Percentiles rank a stretch among this genome's conserved stretches.
phyloP scores from a whole-genome alignment of 2,797 vertebrate genomes.

The Eulemur albifrons region DNA sequence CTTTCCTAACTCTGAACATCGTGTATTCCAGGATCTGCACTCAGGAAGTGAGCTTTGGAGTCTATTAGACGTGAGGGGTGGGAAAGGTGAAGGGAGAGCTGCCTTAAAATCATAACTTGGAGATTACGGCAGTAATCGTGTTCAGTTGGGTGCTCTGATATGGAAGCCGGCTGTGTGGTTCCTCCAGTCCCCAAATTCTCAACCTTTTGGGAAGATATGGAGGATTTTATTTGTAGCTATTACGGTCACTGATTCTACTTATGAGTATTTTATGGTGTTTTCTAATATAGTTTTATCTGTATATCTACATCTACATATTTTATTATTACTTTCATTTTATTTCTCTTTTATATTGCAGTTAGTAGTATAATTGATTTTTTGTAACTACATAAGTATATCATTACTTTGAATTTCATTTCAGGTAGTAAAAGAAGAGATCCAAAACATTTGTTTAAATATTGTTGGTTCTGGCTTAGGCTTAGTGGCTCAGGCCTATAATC shows the following conservation, averaged over 20 bases:
- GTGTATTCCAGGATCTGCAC: background rate
- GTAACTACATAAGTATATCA: background rate
- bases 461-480: background rate
- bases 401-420: slow-evolving; percentile 40
- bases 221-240: background rate
- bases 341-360: slow-evolving; percentile 2
- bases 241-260: background rate
- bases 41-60: background rate
- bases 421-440: background rate
- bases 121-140: background rate
- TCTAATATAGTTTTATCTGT: background rate
- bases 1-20: background rate
- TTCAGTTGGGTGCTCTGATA: background rate
- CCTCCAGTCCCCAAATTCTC: background rate
- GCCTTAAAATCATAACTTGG: background rate
- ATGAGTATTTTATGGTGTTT: background rate
- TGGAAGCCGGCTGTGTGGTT: background rate
- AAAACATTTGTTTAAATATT: background rate
- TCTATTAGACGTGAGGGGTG: background rate
- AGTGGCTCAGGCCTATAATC: background rate
- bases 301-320: background rate
- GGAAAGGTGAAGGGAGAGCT: background rate
- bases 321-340: background rate
- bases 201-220: background rate
- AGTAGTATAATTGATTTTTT: background rate